Evolutionary conservation across 2,888 invertebrate species (phyloP), one percentile per base, ranked within the genome.

Genomic region (Philereme vetulata): DNA sequence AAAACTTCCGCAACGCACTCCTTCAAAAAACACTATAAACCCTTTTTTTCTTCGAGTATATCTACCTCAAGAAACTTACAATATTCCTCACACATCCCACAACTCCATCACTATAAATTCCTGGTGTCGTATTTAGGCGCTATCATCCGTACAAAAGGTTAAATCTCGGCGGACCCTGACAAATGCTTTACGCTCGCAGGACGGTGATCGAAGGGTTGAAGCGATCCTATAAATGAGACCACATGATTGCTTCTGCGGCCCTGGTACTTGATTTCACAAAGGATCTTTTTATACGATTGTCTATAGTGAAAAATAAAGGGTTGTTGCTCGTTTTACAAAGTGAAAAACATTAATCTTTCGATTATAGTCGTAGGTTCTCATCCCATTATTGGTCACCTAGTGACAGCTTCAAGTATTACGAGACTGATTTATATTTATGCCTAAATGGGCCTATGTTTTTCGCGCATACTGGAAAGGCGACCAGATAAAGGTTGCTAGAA

Each of bases 171-270:
- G 7, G 32, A 36, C 42, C 36, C 33, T 46, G 47, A 56, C 60
- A 56, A 64, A 60, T 61, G 58, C 53, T 46, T 32, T 33, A 10
- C 38, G 33, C 34, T 34, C 34, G 51, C 44, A 38, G 56, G 46
- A 21, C 51, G 49, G 32, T 49, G 58, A 62, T 49, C 51, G 62
- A 62, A 58, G 48, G 62, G 58, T 58, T 58, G 54, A 34, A 53
- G 50, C 43, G 56, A 10, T 48, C 58, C 48, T 49, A 54, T 40
- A 49, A 60, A 58, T 52, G 57, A 60, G 62, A 67, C 60, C 66
- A 53, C 64, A 55, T 62, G 62, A 67, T 67, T 67, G 62, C 57
- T 60, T 64, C 57, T 67, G 64, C 48, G 43, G 36, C 21, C 60
- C 64, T 67, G 56, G 64, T 64, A 58, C 56, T 55, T 44, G 48